These are phyloP conservation scores for Fabriciana adippe DNA, from an alignment of 2,888 invertebrate species.

Conservation along the genomic window DNA sequence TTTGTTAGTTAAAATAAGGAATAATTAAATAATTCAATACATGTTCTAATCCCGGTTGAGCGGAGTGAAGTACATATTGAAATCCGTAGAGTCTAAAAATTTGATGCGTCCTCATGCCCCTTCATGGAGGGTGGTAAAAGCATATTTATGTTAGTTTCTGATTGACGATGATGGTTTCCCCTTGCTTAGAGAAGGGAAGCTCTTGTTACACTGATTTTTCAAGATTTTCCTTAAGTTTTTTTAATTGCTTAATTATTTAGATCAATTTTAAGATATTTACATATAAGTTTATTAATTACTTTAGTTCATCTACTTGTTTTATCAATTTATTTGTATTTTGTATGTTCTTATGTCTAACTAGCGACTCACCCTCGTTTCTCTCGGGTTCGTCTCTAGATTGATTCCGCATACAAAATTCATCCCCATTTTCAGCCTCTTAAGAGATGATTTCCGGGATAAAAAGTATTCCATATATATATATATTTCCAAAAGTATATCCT, in stretches of 20 bases:
- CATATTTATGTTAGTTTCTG: conserved; percentile 80
- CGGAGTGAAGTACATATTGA: conserved; percentile 33
- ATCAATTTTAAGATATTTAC: no score
- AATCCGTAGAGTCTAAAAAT: conserved; percentile 50
- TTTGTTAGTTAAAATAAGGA: conserved; percentile 2
- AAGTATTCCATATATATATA: no score
- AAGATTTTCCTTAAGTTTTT: background rate
- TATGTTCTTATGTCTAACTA: no score
- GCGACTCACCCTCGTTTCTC: no score
- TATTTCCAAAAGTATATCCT: no score
- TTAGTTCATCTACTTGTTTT: background rate
- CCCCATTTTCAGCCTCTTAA: no score
- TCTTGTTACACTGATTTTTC: conserved; percentile 44
- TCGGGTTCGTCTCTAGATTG: no score
- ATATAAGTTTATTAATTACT: no score
- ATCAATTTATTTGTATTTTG: no score
- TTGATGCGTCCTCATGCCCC: conserved; percentile 50
- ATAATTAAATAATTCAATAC: conserved; percentile 36
- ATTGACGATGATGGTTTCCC: conserved; percentile 72
- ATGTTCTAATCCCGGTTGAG: conserved; percentile 36
- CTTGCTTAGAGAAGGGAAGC: conserved; percentile 53
- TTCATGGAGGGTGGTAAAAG: conserved; percentile 52
- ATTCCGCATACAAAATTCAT: no score
- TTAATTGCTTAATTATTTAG: no score
- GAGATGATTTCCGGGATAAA: no score